Evolutionary conservation across 2,797 vertebrate species (phyloP).

Genomic region (Crenichthys baileyi): DNA sequence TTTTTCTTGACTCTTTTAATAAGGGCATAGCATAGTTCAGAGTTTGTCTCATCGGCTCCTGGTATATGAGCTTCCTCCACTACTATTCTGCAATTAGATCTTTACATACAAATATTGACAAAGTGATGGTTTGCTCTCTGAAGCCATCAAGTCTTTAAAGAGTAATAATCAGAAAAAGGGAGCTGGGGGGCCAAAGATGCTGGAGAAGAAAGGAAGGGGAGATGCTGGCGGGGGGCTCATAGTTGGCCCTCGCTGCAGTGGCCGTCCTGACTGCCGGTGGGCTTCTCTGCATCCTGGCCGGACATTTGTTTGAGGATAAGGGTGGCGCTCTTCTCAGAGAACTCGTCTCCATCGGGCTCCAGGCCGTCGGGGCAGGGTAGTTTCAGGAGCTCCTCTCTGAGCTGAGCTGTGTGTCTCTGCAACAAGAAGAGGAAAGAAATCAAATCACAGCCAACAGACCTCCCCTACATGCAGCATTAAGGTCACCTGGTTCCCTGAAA

Average conservation of each 20-base stretch:
- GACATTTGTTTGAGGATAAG: slow-evolving; percentile 86
- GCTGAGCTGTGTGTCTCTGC: slow-evolving; percentile 95
- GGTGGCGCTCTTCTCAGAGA: slow-evolving; percentile 85
- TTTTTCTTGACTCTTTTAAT: slow-evolving; percentile 89
- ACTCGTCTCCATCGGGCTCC: slow-evolving; percentile 89
- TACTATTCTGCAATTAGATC: slow-evolving; percentile 94
- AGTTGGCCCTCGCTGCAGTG: slow-evolving; percentile 90
- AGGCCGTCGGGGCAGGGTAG: slow-evolving; percentile 94
- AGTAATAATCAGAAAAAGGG: slow-evolving; percentile 59
- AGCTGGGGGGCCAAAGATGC: slow-evolving; percentile 31
- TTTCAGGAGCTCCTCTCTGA: slow-evolving; percentile 95
- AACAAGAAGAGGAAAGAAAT: not conserved
- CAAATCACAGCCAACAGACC: too few relatives aligned
- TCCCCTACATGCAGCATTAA: too few relatives aligned
- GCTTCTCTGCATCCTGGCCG: slow-evolving; percentile 87
- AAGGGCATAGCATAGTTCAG: slow-evolving; percentile 91
- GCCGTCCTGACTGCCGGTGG: slow-evolving; percentile 89
- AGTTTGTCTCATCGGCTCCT: slow-evolving; percentile 52
- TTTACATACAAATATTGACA: slow-evolving; percentile 99
- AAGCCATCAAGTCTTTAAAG: slow-evolving; percentile 88
- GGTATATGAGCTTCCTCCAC: slow-evolving; percentile 60
- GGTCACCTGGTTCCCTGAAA: too few relatives aligned
- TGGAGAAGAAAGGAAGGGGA: slow-evolving; percentile 11
- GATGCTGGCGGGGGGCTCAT: slow-evolving; percentile 76
- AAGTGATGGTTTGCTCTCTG: slow-evolving; percentile 92